A percentile compares a stretch with the other conserved stretches of the same genome.
Conservation (phyloP, 2,113 vertebrate species). For the Gobio gobio region DNA sequence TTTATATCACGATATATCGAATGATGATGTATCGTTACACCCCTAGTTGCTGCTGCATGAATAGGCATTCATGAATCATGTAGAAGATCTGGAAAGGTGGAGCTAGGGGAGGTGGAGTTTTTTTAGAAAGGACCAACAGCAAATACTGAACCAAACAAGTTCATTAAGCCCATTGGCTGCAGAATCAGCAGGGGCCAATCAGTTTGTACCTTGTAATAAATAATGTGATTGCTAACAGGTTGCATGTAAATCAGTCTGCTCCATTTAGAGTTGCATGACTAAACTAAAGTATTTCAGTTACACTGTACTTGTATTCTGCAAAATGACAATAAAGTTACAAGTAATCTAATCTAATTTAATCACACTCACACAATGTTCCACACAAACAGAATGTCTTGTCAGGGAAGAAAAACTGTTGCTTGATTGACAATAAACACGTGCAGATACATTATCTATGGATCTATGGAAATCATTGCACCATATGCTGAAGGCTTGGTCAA, state of each 20-base stretch:
- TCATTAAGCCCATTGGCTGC: not conserved
- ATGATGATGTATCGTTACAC: too few relatives aligned
- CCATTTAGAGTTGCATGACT: not conserved
- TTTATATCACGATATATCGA: too few relatives aligned
- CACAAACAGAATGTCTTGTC: not conserved
- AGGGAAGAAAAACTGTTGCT: not conserved
- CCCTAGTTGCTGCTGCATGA: not conserved
- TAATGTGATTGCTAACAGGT: too few relatives aligned
- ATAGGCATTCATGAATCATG: not conserved
- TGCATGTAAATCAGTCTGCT: not conserved
- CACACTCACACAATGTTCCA: not conserved
- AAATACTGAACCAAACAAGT: too few relatives aligned
- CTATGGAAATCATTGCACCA: slow-evolving; percentile 3
- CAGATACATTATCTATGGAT: slow-evolving; percentile 10
- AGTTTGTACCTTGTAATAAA: not conserved
- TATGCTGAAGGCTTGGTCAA: not conserved
- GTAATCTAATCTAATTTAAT: not conserved
- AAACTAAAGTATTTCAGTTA: not conserved
- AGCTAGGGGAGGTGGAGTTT: not conserved
- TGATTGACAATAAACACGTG: slow-evolving; percentile 1
- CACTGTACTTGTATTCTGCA: too few relatives aligned
- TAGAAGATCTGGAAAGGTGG: not conserved
- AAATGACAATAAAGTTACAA: not conserved
- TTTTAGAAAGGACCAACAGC: not conserved
- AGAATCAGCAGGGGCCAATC: not conserved